Conservation (phyloP, 2,888 invertebrate species). For the Dioctria rufipes region DNA sequence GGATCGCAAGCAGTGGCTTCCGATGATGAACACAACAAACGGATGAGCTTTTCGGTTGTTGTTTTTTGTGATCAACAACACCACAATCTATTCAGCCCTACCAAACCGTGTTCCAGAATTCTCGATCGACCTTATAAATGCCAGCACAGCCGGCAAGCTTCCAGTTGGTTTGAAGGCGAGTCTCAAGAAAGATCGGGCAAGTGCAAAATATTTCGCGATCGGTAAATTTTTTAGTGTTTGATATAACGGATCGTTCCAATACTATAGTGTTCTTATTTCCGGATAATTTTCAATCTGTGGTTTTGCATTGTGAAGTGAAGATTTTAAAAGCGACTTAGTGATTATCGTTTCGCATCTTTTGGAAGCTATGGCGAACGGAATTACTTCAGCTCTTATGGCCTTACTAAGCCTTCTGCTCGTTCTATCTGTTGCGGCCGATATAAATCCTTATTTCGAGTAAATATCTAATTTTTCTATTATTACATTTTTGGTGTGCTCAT, state of each 20-base stretch:
- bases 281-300: conserved; percentile 11
- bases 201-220: background rate
- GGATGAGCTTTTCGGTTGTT: conserved; percentile 17
- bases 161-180: conserved; percentile 24
- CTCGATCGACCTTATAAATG: conserved; percentile 43
- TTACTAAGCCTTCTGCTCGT: background rate
- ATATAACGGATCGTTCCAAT: conserved; percentile 3
- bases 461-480: background rate
- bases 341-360: background rate
- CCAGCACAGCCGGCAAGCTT: background rate
- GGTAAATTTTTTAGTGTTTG: background rate
- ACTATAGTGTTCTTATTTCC: background rate
- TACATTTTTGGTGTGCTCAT: background rate
- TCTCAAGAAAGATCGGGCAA: conserved; percentile 2
- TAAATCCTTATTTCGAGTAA: conserved; percentile 30
- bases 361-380: conserved; percentile 24
- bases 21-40: conserved; percentile 31
- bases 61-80: conserved; percentile 20
- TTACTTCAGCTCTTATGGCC: background rate
- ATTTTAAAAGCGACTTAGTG: background rate
- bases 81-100: conserved; percentile 47
- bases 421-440: conserved; percentile 5
- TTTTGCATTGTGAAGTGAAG: background rate
- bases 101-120: conserved; percentile 49
- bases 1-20: background rate